Base-by-base conservation (phyloP, 1,140 invertebrate species). In the Eciton burchellii region DNA sequence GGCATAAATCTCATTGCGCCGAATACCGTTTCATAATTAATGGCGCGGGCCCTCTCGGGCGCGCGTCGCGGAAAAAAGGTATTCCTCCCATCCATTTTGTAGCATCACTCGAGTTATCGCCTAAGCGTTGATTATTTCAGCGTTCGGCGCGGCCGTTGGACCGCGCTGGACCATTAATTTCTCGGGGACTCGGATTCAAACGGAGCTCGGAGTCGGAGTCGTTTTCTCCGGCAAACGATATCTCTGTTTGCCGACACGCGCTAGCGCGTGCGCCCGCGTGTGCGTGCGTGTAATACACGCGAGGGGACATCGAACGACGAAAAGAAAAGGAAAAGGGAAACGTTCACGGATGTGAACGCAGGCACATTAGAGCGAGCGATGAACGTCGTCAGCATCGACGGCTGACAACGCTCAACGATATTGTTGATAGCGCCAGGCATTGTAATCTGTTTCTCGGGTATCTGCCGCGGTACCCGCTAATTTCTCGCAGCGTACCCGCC, bases 11-110 rank as follows among this genome's bases (percentile, higher is more conserved):
- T 88, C 83, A 81, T 65, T 71, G 59, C 81, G 71, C 83, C 86
- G 81, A 88, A 79, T 82, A 76, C 85, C 81, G 66, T 86, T 89
- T 88, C 83, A 86, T 89, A 91, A 89, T 77, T 91, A 90, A 91
- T 88, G 86, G 84, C 79, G 68, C 74, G 82, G 87, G 83, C 84
- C 89, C 83, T 81, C 54, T 24, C 68, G 82, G 83, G 54, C 81
- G 41, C 29, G 41, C 62, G 24, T 68, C 5, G 47, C 54, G 47
- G 43, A 66, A 68, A 74, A 70, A 77, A 77, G 52, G 54, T 68
- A 77, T 66, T 77, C 43, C 62, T 66, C 62, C 24, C 74, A 77
- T 77, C 35, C 16, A 77, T 77, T 77, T 77, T 21, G 24, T 21
- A 43, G n/a, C 66, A 77, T 66, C 60, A 66, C 45, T 47, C 12